Conservation (phyloP, 2,113 vertebrate species). For the Burhinus bistriatus region DNA sequence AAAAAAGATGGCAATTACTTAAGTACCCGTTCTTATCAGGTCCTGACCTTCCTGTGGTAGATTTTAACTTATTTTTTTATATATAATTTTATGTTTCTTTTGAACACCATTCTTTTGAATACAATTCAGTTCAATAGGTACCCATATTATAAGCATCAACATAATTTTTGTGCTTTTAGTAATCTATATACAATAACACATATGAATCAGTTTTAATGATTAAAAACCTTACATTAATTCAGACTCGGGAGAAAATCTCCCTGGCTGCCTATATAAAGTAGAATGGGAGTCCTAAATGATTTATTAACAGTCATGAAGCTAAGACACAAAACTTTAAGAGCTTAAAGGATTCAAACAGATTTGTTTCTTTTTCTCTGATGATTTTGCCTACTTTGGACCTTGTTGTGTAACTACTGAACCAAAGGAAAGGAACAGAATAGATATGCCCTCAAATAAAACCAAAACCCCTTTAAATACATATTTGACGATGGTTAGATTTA, state of each 20-base stretch:
- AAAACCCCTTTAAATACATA: not conserved
- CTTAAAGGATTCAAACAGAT: not conserved
- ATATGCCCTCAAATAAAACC: not conserved
- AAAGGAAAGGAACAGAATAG: not conserved
- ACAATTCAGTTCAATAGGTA: not conserved
- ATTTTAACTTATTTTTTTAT: not conserved
- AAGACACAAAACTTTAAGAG: not conserved
- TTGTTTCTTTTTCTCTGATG: not conserved
- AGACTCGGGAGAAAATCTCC: conserved; percentile 4
- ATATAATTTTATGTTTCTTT: not conserved
- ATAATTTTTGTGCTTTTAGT: not conserved
- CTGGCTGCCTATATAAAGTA: conserved; percentile 27
- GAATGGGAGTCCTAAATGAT: not conserved
- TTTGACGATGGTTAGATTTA: not conserved
- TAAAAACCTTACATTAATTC: conserved; percentile 22
- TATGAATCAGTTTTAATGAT: conserved; percentile 19
- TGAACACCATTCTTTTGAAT: not conserved
- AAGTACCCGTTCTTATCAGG: not conserved
- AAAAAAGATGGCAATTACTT: not conserved
- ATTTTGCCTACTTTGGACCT: not conserved
- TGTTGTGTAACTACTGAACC: not conserved
- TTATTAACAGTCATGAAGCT: not conserved
- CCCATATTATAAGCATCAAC: not conserved
- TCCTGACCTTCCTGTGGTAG: not conserved
- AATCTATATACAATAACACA: conserved; percentile 3